These are phyloP conservation scores for Nasonia oneida DNA, from an alignment of 2,888 invertebrate species.

Conservation along the genomic window DNA sequence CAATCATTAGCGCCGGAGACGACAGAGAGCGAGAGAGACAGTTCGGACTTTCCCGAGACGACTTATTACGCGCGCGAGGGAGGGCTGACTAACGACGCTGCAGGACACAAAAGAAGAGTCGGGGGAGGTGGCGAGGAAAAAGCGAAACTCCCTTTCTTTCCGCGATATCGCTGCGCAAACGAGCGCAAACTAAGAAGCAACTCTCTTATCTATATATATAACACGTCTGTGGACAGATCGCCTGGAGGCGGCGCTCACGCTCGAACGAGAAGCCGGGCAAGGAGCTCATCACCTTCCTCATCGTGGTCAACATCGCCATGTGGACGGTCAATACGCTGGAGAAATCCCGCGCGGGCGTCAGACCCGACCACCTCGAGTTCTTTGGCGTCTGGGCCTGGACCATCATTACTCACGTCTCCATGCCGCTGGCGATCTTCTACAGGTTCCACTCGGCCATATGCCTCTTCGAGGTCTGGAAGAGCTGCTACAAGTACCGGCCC, in stretches of 20 bases:
- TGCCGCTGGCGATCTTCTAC: conserved; percentile 94
- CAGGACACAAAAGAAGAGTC: background rate
- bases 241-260: conserved; percentile 87
- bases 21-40: background rate
- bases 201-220: background rate
- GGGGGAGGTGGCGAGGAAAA: background rate
- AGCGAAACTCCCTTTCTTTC: background rate
- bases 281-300: conserved; percentile 91
- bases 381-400: conserved; percentile 95
- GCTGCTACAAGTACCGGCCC: conserved; percentile 88
- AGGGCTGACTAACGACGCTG: conserved; percentile 30
- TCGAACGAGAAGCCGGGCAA: conserved; percentile 89
- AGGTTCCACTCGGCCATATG: conserved; percentile 95
- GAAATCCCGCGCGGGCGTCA: conserved; percentile 90
- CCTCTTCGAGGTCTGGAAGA: conserved; percentile 95
- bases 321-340: conserved; percentile 93
- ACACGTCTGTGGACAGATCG: conserved; percentile 75
- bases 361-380: conserved; percentile 90
- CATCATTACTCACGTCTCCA: conserved; percentile 92
- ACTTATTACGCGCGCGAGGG: conserved; percentile 2
- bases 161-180: background rate
- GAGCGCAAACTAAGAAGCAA: background rate
- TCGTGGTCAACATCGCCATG: conserved; percentile 91
- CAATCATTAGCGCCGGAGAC: conserved; percentile 11
- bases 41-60: background rate